A percentile compares a stretch with the other conserved stretches of the same genome.
Evolutionary conservation across 2,797 vertebrate genomes (phyloP).

Genomic region (Manis pentadactyla): DNA sequence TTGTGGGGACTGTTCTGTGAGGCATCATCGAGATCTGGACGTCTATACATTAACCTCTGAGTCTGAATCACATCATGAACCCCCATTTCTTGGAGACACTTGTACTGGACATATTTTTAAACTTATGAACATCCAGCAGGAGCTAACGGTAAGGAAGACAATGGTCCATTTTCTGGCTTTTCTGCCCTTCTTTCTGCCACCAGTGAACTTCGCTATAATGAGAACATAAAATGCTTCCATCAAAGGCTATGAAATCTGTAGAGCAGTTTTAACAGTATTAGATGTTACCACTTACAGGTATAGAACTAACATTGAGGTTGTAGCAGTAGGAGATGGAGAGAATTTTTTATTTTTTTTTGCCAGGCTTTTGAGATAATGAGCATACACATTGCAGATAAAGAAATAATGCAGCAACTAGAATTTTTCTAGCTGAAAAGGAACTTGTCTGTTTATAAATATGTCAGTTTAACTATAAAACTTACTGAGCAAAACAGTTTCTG

Average conservation of each 20-base stretch:
- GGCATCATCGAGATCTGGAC: conserved; percentile 90
- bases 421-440: background rate
- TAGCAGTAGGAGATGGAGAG: background rate
- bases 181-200: background rate
- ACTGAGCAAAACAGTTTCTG: conserved; percentile 14
- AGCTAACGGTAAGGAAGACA: conserved; percentile 75
- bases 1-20: conserved; percentile 87
- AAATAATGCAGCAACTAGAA: background rate
- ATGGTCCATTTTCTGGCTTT: background rate
- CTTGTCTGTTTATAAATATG: background rate
- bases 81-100: conserved; percentile 28
- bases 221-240: background rate
- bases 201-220: background rate
- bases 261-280: background rate
- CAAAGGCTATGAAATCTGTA: background rate
- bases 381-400: background rate
- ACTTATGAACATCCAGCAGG: conserved; percentile 81
- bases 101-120: conserved; percentile 77
- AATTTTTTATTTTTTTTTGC: background rate
- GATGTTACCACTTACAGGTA: background rate
- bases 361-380: background rate
- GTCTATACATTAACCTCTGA: conserved; percentile 92
- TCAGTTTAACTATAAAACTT: conserved; percentile 43
- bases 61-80: conserved; percentile 57
- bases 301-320: background rate